Evolutionary conservation across 2,888 invertebrate genomes (phyloP).

Genomic region (Cylloceria caligata): DNA sequence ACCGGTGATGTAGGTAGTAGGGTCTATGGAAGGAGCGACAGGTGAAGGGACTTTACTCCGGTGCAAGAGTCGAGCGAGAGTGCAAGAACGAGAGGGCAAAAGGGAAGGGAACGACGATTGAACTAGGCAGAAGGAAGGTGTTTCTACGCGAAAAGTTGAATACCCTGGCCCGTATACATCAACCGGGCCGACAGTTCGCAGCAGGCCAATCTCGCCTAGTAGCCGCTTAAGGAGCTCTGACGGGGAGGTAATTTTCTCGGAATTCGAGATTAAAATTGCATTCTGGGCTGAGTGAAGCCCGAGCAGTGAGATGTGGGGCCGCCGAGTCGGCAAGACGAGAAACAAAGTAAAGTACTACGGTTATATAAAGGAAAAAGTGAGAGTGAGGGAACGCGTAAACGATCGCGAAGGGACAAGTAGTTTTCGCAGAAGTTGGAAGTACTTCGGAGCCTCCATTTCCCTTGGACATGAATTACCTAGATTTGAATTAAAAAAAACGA

Average conservation of each 20-base stretch:
- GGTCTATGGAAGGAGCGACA: slow-evolving; percentile 41
- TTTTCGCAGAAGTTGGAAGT: neutral
- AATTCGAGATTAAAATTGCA: slow-evolving; percentile 84
- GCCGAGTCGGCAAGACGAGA: slow-evolving; percentile 46
- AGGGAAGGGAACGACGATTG: slow-evolving; percentile 28
- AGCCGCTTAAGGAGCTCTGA: slow-evolving; percentile 82
- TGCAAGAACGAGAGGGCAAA: slow-evolving; percentile 21
- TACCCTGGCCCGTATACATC: slow-evolving; percentile 78
- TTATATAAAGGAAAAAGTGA: slow-evolving; percentile 71
- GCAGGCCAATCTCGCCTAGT: slow-evolving; percentile 82
- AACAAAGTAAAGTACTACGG: slow-evolving; percentile 63
- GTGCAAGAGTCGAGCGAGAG: slow-evolving; percentile 12
- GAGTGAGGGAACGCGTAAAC: slow-evolving; percentile 62
- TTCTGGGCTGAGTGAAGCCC: slow-evolving; percentile 67
- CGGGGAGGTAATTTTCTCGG: slow-evolving; percentile 83
- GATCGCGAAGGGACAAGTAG: slow-evolving; percentile 49
- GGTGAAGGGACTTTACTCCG: slow-evolving; percentile 57
- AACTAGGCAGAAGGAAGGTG: slow-evolving; percentile 72
- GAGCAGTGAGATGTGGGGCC: slow-evolving; percentile 45
- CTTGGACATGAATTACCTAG: slow-evolving; percentile 14
- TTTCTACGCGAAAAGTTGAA: slow-evolving; percentile 78
- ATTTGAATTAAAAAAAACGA: neutral
- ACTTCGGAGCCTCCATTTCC: neutral
- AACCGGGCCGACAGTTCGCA: slow-evolving; percentile 79
- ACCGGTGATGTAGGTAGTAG: neutral